These are phyloP conservation scores for Odontocerum albicorne DNA, from an alignment of 2,888 invertebrate species.

Conservation along the genomic window DNA sequence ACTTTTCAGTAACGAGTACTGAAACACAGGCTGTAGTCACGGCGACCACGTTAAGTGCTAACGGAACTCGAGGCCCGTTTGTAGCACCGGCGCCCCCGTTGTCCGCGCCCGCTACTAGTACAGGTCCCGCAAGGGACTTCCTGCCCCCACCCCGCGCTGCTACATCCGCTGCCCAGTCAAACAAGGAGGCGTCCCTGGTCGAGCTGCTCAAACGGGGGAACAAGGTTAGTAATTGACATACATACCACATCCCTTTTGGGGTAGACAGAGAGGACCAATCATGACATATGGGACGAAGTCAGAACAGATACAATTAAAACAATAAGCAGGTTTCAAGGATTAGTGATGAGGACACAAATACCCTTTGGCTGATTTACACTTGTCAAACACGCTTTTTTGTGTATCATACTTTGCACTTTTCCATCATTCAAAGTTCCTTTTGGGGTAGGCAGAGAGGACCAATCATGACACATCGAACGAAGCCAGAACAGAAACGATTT, in stretches of 20 bases:
- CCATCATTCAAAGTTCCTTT: background rate
- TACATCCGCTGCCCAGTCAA: constrained; percentile 54
- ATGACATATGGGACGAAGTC: too few species aligned
- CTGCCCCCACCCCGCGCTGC: constrained; percentile 50
- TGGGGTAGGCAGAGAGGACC: background rate
- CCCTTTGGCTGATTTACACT: too few species aligned
- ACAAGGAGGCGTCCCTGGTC: constrained; percentile 77
- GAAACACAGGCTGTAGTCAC: constrained; percentile 38
- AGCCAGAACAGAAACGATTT: too few species aligned
- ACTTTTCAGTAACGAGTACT: constrained; percentile 41
- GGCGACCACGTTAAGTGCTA: constrained; percentile 43
- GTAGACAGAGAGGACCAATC: background rate
- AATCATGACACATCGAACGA: too few species aligned
- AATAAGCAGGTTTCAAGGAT: too few species aligned
- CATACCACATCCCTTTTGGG: background rate
- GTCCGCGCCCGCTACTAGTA: constrained; percentile 38
- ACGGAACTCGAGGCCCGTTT: constrained; percentile 51
- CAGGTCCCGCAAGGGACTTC: constrained; percentile 52
- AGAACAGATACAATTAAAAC: too few species aligned
- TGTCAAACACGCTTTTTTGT: too few species aligned
- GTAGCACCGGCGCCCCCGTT: constrained; percentile 60
- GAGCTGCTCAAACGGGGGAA: constrained; percentile 74
- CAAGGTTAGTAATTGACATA: constrained; percentile 47
- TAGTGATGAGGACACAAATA: too few species aligned
- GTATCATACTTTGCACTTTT: too few species aligned